Evolutionary conservation across 2,113 vertebrate species (phyloP), one percentile per base, ranked within the genome.

Genomic region (Cinclus cinclus): DNA sequence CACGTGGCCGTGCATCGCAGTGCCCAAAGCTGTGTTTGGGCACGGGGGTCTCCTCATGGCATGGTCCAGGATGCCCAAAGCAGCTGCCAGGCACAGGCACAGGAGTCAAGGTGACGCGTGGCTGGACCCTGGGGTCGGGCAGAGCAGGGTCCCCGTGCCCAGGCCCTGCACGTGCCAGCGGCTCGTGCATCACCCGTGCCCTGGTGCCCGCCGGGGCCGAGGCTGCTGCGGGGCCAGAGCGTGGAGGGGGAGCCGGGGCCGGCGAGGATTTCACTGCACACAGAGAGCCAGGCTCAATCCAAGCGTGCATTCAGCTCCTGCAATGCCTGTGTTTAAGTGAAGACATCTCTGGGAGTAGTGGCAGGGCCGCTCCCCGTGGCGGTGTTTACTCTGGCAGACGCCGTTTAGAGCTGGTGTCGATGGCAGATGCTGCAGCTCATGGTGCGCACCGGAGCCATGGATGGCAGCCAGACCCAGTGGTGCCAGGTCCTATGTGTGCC

Each of bases 131-230:
- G 49, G 79, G n/a, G 14, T 13, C 0, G 3, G 15, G 52, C 69
- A 50, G 23, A 6, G 39, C 2, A 0, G 7, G 8, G 58, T 1
- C 15, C 44, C 35, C 0, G 0, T 7, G 37, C 37, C 0, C 84
- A 3, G 5, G 24, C 60, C 77, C 65, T 2, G 60, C 95, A 89
- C 64, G 7, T 91, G 92, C 80, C 22, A 0, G 68, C 0, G 0
- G 37, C 88, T 70, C 37, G 15, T 90, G 95, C 2, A 0, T 60
- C 0, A 0, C 58, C 12, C 0, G 11, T 6, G 0, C 22, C 7
- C 1, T 2, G 8, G 33, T 52, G 73, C 76, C 87, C 15, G 5
- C 64, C 4, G 27, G 55, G 84, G 76, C 84, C 7, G 7, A 5
- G 5, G 30, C 68, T 14, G 77, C 62, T 13, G 71, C 5, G 3